Evolutionary conservation across 2,797 vertebrate genomes (phyloP).

Genomic region (Bradypodion ventrale): DNA sequence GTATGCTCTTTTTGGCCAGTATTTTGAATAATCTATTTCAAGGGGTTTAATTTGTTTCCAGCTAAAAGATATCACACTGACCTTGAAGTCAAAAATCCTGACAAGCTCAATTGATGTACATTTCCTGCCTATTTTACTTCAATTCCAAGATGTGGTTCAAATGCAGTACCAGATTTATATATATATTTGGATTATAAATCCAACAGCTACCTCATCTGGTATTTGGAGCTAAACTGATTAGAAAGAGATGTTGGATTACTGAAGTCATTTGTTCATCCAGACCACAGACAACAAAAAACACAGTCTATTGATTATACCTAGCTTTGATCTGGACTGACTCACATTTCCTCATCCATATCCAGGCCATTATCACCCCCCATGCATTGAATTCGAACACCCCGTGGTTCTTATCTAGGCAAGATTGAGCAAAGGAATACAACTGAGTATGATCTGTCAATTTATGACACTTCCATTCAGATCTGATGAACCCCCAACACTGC

Average conservation of each 20-base stretch:
- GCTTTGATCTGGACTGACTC: neutral
- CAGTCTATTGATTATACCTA: neutral
- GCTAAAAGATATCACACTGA: neutral
- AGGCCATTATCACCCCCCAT: neutral
- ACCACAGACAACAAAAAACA: neutral
- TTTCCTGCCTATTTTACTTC: neutral
- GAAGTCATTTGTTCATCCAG: no score
- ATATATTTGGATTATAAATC: no score
- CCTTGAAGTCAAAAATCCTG: neutral
- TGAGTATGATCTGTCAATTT: neutral
- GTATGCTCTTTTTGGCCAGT: neutral
- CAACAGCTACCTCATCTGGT: no score
- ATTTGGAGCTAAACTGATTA: no score
- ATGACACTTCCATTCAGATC: neutral
- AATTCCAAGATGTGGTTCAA: neutral
- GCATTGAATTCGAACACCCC: neutral
- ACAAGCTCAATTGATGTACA: slow-evolving; percentile 14
- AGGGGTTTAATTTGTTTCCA: neutral
- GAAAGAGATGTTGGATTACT: no score
- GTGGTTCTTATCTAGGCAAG: neutral
- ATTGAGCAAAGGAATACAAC: neutral
- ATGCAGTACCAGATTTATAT: no score
- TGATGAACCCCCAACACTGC: no score
- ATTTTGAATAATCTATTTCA: slow-evolving; percentile 7
- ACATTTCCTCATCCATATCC: neutral